Percentiles rank a stretch among this genome's conserved stretches.
Conservation (phyloP, 2,888 invertebrate genomes). For the Mylabris sibirica region DNA sequence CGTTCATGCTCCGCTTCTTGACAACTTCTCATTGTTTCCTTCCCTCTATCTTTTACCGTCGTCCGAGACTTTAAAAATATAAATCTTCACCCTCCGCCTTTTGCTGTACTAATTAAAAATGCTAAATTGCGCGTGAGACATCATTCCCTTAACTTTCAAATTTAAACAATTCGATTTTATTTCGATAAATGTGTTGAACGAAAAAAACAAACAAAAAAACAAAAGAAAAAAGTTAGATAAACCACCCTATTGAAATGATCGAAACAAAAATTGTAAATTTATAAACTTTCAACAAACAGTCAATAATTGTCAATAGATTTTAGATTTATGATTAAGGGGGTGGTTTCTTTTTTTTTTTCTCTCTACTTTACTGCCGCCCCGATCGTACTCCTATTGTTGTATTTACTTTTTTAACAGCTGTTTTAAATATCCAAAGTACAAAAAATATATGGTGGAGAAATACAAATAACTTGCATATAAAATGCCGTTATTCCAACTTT, state of each 20-base stretch:
- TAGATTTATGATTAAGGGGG: conserved; percentile 26
- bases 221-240: too few species aligned
- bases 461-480: conserved; percentile 32
- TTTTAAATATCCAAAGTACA: conserved; percentile 22
- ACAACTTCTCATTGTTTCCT: conserved; percentile 53
- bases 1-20: conserved; percentile 46
- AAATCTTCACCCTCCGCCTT: conserved; percentile 57
- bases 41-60: conserved; percentile 42
- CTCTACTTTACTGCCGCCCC: background rate
- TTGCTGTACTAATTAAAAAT: conserved; percentile 58
- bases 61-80: conserved; percentile 49
- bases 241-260: background rate
- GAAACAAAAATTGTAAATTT: background rate
- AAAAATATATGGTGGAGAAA: background rate
- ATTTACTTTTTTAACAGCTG: conserved; percentile 25
- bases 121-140: conserved; percentile 60
- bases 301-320: conserved; percentile 15
- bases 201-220: background rate
- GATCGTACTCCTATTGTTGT: background rate
- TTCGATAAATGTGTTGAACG: background rate
- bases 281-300: background rate
- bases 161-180: background rate
- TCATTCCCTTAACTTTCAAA: conserved; percentile 46
- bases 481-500: conserved; percentile 27
- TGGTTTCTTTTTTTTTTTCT: background rate